Evolutionary conservation across 2,888 invertebrate genomes (phyloP).

Genomic region (Diaphora mendica): DNA sequence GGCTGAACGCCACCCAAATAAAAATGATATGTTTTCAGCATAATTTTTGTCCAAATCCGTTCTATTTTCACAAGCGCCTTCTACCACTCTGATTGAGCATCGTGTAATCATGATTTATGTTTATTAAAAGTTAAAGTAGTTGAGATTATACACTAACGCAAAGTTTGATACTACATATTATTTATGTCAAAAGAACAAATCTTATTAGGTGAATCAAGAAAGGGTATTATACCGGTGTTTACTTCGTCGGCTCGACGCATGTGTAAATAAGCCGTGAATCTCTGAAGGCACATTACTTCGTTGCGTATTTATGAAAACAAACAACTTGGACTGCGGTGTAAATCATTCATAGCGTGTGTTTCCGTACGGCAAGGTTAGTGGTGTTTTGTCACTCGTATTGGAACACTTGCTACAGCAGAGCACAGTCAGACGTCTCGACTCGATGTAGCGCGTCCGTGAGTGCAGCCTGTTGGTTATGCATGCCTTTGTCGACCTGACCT

Average conservation of each 20-base stretch:
- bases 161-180: neutral
- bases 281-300: constrained; percentile 2
- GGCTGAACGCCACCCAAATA: constrained; percentile 60
- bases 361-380: neutral
- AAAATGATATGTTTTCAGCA: constrained; percentile 66
- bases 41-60: constrained; percentile 57
- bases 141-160: neutral
- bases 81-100: constrained; percentile 56
- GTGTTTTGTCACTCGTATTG: neutral
- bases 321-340: constrained; percentile 26
- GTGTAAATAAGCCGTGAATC: neutral
- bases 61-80: constrained; percentile 50
- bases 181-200: neutral
- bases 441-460: neutral
- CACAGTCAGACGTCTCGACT: neutral
- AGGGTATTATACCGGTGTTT: neutral
- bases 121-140: constrained; percentile 17
- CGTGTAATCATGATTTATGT: constrained; percentile 47
- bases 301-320: constrained; percentile 40
- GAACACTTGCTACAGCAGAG: neutral
- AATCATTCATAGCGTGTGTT: constrained; percentile 49
- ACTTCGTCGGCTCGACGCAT: neutral
- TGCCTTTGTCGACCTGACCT: neutral
- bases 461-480: constrained; percentile 3
- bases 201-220: neutral